phyloP scores from a whole-genome alignment of 2,888 invertebrate genomes.

The Tipula unca region DNA sequence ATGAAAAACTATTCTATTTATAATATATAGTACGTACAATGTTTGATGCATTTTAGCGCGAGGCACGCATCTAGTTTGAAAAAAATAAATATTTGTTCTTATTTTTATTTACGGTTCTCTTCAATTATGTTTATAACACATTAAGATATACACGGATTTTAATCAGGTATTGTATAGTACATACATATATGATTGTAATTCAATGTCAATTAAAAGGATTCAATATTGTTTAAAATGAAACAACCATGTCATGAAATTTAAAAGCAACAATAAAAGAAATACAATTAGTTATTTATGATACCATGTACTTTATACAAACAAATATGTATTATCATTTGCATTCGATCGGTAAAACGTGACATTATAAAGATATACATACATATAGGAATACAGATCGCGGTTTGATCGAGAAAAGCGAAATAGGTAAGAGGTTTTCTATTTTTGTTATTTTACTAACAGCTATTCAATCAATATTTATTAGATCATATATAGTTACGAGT shows the following conservation, averaged over 20 bases:
- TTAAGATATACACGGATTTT: neutral
- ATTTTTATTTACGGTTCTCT: neutral
- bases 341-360: neutral
- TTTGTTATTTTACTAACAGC: neutral
- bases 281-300: neutral
- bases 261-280: neutral
- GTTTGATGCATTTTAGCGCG: neutral
- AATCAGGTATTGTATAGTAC: neutral
- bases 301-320: neutral
- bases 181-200: neutral
- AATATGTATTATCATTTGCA: neutral
- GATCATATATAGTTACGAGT: neutral
- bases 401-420: neutral
- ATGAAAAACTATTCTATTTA: neutral
- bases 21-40: neutral
- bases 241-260: neutral
- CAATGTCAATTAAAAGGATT: neutral
- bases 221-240: neutral
- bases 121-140: neutral
- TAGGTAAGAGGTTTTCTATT: neutral
- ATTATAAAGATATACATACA: neutral
- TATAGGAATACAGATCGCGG: too few species aligned
- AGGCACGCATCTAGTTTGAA: neutral
- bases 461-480: neutral
- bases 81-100: too few species aligned